These are phyloP conservation scores for Odontesthes bonariensis DNA, from an alignment of 2,113 vertebrate genomes.

Conservation along the genomic window DNA sequence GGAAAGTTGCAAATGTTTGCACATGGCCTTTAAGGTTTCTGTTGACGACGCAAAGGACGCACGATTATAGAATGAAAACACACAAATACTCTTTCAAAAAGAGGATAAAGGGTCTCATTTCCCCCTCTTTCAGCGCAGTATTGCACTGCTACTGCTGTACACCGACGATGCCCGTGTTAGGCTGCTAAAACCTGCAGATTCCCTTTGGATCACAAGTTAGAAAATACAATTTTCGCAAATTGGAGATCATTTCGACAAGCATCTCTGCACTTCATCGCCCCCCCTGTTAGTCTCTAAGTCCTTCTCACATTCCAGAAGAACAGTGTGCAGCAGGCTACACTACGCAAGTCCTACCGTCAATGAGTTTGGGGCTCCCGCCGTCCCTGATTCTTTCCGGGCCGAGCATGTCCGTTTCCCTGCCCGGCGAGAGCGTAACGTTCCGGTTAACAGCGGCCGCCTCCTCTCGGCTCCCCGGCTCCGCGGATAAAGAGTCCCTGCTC, in stretches of 20 bases:
- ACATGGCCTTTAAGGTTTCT: too few relatives aligned
- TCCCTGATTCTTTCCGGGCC: constrained; percentile 90
- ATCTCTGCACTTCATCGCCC: background rate
- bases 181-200: background rate
- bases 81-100: too few relatives aligned
- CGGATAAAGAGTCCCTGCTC: constrained; percentile 86
- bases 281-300: background rate
- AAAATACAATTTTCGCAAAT: constrained; percentile 6
- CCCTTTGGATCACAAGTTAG: background rate
- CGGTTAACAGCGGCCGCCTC: constrained; percentile 86
- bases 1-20: too few relatives aligned
- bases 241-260: background rate
- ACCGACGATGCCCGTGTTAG: background rate
- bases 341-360: constrained; percentile 86
- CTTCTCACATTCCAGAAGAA: background rate
- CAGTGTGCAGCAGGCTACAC: background rate
- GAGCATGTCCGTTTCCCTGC: constrained; percentile 91
- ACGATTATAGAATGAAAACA: too few relatives aligned
- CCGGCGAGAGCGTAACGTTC: constrained; percentile 87
- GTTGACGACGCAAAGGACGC: too few relatives aligned
- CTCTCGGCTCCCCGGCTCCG: constrained; percentile 86
- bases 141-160: too few relatives aligned
- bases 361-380: constrained; percentile 91
- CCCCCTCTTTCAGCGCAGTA: too few relatives aligned
- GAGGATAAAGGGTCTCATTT: too few relatives aligned